Evolutionary conservation across 2,888 invertebrate species (phyloP).

Genomic region (Zaprionus lineosus): DNA sequence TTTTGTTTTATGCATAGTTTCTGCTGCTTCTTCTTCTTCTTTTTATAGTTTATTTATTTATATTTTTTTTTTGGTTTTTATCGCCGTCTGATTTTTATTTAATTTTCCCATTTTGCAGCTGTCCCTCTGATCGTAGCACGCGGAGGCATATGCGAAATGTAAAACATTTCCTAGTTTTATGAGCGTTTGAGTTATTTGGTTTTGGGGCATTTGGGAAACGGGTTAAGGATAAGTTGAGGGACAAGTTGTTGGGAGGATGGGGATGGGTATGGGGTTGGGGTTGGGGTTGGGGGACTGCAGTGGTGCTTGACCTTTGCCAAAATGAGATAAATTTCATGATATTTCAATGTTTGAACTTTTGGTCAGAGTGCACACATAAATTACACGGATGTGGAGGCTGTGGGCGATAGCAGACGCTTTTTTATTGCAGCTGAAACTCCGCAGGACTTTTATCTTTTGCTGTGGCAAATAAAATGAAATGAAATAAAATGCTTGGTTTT

Average conservation of each 20-base stretch:
- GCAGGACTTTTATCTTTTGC: slow-evolving; percentile 48
- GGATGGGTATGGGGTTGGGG: slow-evolving; percentile 9
- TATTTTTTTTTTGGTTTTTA: slow-evolving; percentile 1
- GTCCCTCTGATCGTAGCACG: slow-evolving; percentile 7
- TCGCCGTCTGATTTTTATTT: slow-evolving; percentile 24
- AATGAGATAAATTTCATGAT: slow-evolving; percentile 72
- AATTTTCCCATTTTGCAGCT: background rate
- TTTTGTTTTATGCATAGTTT: slow-evolving; percentile 64
- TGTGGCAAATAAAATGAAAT: slow-evolving; percentile 57
- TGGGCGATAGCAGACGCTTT: slow-evolving; percentile 43
- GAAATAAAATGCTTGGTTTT: slow-evolving; percentile 56
- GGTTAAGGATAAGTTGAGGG: no score
- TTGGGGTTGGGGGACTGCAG: background rate
- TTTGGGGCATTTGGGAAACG: slow-evolving; percentile 8
- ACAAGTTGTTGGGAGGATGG: no score
- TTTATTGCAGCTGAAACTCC: slow-evolving; percentile 50
- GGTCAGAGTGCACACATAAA: slow-evolving; percentile 66
- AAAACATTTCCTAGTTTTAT: slow-evolving; percentile 69
- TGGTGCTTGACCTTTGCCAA: slow-evolving; percentile 64
- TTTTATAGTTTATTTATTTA: no score
- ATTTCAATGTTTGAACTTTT: slow-evolving; percentile 69
- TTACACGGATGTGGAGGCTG: slow-evolving; percentile 41
- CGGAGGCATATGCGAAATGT: slow-evolving; percentile 33
- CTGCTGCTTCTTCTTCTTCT: no score
- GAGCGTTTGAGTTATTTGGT: slow-evolving; percentile 59